Conservation (phyloP, 2,113 vertebrate species). For the Notothenia rossii region DNA sequence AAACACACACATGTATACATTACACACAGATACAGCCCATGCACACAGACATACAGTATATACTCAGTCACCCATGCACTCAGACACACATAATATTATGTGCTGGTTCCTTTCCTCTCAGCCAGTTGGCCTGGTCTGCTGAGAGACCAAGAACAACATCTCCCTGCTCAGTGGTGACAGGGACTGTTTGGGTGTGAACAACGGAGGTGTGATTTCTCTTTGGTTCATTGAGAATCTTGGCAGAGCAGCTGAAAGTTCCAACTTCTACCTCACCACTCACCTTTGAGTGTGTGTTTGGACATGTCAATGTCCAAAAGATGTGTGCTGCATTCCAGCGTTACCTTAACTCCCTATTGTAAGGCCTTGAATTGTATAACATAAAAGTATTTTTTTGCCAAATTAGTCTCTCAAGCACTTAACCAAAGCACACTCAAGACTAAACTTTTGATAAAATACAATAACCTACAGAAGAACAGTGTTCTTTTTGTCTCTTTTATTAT, state of each 20-base stretch:
- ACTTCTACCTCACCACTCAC: constrained; percentile 37
- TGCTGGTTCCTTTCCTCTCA: constrained; percentile 29
- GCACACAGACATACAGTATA: neutral
- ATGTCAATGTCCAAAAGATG: constrained; percentile 20
- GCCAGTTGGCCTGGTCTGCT: constrained; percentile 47
- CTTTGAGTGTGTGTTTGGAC: constrained; percentile 23
- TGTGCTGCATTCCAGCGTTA: constrained; percentile 35
- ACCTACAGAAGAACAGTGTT: too few relatives aligned
- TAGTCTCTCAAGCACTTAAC: constrained; percentile 7
- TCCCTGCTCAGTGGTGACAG: constrained; percentile 56
- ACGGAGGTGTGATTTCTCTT: constrained; percentile 44
- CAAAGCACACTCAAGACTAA: too few relatives aligned
- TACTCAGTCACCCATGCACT: constrained; percentile 1
- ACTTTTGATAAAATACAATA: too few relatives aligned
- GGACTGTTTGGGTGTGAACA: constrained; percentile 67
- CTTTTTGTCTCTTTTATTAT: neutral
- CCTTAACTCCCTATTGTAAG: constrained; percentile 4
- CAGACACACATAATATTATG: constrained; percentile 20
- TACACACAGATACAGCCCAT: neutral
- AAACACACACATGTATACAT: neutral
- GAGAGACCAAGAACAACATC: constrained; percentile 63
- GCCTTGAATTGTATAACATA: constrained; percentile 19
- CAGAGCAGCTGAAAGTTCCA: constrained; percentile 29
- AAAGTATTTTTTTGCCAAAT: constrained; percentile 21
- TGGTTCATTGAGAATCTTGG: constrained; percentile 60